Evolutionary conservation across 2,113 vertebrate genomes (phyloP), one percentile per base, ranked within the genome.

Genomic region (Chloebia gouldiae): DNA sequence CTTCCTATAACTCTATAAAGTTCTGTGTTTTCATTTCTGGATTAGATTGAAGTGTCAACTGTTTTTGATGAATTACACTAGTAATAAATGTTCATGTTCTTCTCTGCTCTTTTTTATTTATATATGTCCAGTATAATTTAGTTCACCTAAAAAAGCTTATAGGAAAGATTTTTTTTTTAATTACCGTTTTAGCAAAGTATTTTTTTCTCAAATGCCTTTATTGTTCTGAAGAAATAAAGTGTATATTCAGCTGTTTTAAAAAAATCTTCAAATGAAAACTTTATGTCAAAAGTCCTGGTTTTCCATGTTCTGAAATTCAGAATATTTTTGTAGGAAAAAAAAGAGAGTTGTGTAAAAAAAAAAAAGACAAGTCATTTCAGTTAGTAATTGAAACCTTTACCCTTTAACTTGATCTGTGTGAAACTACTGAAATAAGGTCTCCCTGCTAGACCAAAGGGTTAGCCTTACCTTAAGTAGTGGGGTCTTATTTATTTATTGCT

Each of bases 1-100:
- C 97, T 98, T 98, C 98, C 98, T 98, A 98, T 98, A 97, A 98
- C 98, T 98, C 98, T 97, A 98, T 98, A 98, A 97, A 98, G 95
- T 98, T 98, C 98, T 97, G 97, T 98, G 98, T 98, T 98, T 98
- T 98, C 98, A 98, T 98, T 98, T 98, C 97, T 22, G 96, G 97
- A 97, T 98, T 98, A 98, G 98, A 98, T 98, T 98, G 97, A 98
- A 98, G 98, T 98, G 98, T 98, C 98, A 98, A 97, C 97, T 97
- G 94, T 76, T 97, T 97, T 97, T 98, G 98, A 98, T 98, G 97
- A 97, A 98, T 98, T 97, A 86, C 95, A 84, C 97, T 94, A 92
- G 98, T 98, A 98, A 98, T 98, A 97, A 97, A 98, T 98, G 97
- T 98, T 98, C 98, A 97, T 96, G 97, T 97, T 98, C 95, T 82